Conservation (phyloP, 1,140 invertebrate genomes). For the Drosophila murphyi region DNA sequence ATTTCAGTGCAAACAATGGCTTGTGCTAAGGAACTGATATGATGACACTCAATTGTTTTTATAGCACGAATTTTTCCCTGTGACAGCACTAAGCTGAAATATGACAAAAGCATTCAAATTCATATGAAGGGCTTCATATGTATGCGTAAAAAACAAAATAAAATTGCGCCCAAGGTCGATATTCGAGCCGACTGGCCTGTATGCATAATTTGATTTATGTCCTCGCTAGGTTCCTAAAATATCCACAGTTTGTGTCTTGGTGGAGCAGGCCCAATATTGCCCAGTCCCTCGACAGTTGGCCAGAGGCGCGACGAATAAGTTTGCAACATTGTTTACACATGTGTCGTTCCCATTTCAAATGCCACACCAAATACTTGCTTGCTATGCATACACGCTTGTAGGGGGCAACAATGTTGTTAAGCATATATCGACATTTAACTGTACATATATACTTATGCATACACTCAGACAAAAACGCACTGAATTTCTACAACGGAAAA, state of each 20-base stretch:
- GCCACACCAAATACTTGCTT: slow-evolving; percentile 19
- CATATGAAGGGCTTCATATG: neutral
- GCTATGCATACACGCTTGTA: slow-evolving; percentile 3
- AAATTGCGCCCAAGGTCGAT: neutral
- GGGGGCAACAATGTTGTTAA: neutral
- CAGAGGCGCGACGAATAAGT: slow-evolving; percentile 14
- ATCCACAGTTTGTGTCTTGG: neutral
- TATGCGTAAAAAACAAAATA: no score
- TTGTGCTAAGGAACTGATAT: neutral
- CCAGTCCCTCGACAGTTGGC: neutral
- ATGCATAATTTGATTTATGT: slow-evolving; percentile 5
- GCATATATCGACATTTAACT: neutral
- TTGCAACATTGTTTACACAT: slow-evolving; percentile 32
- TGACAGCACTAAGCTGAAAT: neutral
- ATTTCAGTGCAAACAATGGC: neutral
- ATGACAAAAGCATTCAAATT: neutral
- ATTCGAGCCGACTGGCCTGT: neutral
- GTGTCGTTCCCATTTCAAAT: slow-evolving; percentile 29
- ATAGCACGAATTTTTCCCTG: neutral
- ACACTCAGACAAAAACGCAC: no score
- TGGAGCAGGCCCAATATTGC: neutral
- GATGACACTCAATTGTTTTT: neutral
- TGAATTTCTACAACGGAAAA: no score
- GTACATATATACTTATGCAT: neutral
- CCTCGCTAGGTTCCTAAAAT: neutral